These are phyloP conservation scores for Apaloderma vittatum DNA, from an alignment of 2,113 vertebrate species.

Conservation along the genomic window DNA sequence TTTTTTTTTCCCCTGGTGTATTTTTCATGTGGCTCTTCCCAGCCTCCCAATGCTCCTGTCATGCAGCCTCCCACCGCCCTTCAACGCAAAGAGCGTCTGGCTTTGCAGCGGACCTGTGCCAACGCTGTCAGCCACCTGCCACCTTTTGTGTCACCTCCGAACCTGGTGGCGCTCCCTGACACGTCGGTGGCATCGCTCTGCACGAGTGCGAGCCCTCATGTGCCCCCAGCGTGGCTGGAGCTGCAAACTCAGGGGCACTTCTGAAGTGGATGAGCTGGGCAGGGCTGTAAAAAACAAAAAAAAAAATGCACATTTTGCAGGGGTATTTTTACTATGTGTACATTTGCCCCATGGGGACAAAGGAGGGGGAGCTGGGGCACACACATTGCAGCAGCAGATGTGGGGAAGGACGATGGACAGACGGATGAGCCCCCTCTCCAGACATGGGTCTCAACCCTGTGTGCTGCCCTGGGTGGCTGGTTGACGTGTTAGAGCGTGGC, in stretches of 20 bases:
- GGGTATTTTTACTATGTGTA: neutral
- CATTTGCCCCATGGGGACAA: accelerated
- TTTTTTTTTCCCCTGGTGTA: neutral
- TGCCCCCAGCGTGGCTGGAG: neutral
- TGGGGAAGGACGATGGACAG: neutral
- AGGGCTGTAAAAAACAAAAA: neutral
- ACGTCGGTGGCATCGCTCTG: neutral
- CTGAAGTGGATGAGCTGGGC: neutral
- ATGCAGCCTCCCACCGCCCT: accelerated
- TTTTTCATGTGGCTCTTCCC: neutral
- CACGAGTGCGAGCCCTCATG: accelerated
- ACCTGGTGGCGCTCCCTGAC: neutral
- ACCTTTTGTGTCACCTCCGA: neutral
- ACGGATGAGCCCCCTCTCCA: neutral
- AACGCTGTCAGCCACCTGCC: neutral
- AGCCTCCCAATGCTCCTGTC: neutral
- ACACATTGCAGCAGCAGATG: neutral
- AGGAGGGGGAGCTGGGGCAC: neutral
- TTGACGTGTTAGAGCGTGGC: neutral
- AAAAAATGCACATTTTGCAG: neutral
- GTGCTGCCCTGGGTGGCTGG: neutral
- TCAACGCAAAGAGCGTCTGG: neutral
- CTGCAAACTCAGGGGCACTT: neutral
- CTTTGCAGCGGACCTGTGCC: neutral
- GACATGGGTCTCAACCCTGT: accelerated